These are phyloP conservation scores for Phylloscopus whistleri DNA, from an alignment of 2,113 vertebrate genomes.

Conservation along the genomic window DNA sequence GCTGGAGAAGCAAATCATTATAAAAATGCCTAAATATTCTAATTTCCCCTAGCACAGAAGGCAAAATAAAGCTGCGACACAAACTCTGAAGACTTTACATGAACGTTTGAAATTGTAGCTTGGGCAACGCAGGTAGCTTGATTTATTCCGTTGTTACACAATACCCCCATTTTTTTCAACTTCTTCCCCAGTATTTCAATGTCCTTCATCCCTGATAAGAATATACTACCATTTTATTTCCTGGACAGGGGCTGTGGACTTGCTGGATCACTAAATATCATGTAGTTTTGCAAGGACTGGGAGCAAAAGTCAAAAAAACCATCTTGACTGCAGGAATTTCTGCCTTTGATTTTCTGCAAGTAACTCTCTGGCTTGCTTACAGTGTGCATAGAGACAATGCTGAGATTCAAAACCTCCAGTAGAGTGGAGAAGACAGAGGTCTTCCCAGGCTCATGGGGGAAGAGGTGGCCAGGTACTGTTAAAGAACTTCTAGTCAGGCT, in stretches of 20 bases:
- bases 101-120: not conserved
- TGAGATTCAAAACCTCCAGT: not conserved
- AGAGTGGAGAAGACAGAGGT: not conserved
- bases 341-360: not conserved
- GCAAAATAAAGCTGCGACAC: not conserved
- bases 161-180: not conserved
- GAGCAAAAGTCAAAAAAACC: not conserved
- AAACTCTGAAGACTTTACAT: not conserved
- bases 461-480: not conserved
- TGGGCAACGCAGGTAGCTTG: not conserved
- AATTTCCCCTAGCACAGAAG: not conserved
- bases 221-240: not conserved
- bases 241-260: not conserved
- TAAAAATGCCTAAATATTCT: not conserved
- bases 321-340: not conserved
- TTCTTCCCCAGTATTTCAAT: not conserved
- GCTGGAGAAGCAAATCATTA: not conserved
- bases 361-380: not conserved
- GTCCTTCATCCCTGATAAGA: not conserved
- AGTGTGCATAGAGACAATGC: not conserved
- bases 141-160: not conserved
- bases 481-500: not conserved
- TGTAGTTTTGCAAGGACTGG: not conserved
- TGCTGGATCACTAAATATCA: not conserved
- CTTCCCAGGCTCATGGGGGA: fast-evolving